Percentiles rank a stretch among this genome's conserved stretches.
Evolutionary conservation across 35 echinoderm and acorn worm species (phyloP).

Genomic region (Ophiothrix spiculata): DNA sequence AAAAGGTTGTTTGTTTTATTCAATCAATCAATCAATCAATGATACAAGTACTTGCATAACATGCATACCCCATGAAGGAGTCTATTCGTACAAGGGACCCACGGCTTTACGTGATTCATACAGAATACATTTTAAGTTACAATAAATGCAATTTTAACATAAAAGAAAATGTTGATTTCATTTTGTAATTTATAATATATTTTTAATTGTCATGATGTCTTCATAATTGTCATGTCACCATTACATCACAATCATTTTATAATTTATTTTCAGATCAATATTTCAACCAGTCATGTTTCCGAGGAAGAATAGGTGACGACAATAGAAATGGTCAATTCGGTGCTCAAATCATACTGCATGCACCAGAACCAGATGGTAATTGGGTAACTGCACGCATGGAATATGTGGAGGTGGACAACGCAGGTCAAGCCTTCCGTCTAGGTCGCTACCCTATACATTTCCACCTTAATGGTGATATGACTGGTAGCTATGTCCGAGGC

Average conservation of each 20-base stretch:
- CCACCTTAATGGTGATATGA: constrained; percentile 90
- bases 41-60: no score
- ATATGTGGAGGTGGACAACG: constrained; percentile 81
- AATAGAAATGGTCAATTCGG: constrained; percentile 89
- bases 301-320: constrained; percentile 86
- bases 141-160: no score
- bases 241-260: constrained; percentile 2
- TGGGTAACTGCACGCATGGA: constrained; percentile 71
- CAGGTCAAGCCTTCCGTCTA: constrained; percentile 92
- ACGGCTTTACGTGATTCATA: no score
- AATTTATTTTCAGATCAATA: constrained; percentile 76
- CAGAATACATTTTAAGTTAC: no score
- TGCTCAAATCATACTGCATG: constrained; percentile 85
- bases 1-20: no score
- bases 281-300: constrained; percentile 92
- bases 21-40: no score
- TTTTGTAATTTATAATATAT: no score
- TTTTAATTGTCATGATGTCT: no score
- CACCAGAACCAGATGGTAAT: constrained; percentile 61
- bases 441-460: constrained; percentile 97
- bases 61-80: no score
- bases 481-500: constrained; percentile 79
- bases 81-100: no score
- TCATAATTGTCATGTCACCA: no score
- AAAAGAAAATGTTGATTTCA: no score